phyloP scores from a whole-genome alignment of 2,797 vertebrate species.

The Sebastes aleutianus region DNA sequence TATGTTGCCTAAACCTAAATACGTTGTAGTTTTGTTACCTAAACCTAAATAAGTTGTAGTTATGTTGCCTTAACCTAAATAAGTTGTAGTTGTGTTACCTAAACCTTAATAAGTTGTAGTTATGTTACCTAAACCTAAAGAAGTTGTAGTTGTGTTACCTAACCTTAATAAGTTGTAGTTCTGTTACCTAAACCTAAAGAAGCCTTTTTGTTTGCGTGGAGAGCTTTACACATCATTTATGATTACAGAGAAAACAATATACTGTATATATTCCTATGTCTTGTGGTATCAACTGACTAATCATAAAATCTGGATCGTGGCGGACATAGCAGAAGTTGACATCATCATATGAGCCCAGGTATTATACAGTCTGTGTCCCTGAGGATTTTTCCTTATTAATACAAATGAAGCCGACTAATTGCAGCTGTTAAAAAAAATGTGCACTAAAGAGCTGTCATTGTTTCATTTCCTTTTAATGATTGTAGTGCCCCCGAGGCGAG shows the following conservation, averaged over 20 bases:
- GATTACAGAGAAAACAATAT: neutral
- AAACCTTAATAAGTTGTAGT: no score
- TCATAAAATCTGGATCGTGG: neutral
- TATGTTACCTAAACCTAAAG: no score
- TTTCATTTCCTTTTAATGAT: slow-evolving; percentile 23
- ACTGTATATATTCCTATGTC: neutral
- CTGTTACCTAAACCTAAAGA: no score
- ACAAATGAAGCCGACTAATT: slow-evolving; percentile 21
- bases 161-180: no score
- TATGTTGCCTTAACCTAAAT: no score
- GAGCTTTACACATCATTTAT: neutral
- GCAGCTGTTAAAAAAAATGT: slow-evolving; percentile 5
- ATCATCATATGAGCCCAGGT: neutral
- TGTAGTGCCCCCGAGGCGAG: neutral
- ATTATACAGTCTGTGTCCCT: neutral
- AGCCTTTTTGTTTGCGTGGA: no score
- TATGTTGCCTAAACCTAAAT: no score
- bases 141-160: no score
- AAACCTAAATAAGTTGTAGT: no score
- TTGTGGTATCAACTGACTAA: neutral
- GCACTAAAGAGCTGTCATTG: slow-evolving; percentile 18
- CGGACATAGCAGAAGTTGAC: neutral
- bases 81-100: no score
- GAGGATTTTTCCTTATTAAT: slow-evolving; percentile 1
- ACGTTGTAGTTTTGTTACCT: no score